These are phyloP conservation scores for Raja brachyura DNA, from an alignment of 2,113 vertebrate genomes.

Conservation along the genomic window DNA sequence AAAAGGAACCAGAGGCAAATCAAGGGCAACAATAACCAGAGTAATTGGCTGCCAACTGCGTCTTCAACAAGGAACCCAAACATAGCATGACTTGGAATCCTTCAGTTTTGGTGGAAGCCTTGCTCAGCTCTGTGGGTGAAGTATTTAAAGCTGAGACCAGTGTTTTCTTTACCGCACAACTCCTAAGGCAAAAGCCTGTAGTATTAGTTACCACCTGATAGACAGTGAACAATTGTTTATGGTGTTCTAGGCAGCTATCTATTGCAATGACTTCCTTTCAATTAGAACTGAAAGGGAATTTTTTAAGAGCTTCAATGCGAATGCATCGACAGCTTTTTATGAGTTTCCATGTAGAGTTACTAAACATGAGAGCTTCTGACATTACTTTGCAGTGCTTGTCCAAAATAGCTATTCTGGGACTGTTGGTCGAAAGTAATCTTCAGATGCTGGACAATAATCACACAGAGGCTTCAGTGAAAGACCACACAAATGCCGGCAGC, in stretches of 20 bases:
- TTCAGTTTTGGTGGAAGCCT: background rate
- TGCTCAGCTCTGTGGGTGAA: background rate
- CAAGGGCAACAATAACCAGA: background rate
- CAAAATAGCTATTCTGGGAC: background rate
- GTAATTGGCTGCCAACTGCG: background rate
- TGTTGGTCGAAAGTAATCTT: background rate
- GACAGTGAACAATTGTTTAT: background rate
- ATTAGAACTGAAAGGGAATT: background rate
- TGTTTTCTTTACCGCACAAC: background rate
- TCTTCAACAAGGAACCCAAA: background rate
- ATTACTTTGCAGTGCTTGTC: background rate
- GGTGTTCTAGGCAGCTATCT: background rate
- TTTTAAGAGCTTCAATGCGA: slow-evolving; percentile 3
- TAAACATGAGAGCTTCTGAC: background rate
- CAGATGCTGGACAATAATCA: background rate
- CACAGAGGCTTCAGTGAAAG: background rate
- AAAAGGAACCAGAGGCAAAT: background rate
- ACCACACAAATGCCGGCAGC: background rate
- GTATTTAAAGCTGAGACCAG: background rate
- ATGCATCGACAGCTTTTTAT: background rate
- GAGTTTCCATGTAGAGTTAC: background rate
- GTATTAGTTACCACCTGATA: background rate
- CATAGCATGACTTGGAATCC: background rate
- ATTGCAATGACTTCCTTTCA: background rate
- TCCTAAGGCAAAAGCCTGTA: background rate